Percentiles rank a stretch among this genome's conserved stretches.
Evolutionary conservation across 2,888 invertebrate genomes (phyloP).

Genomic region (Drosophila anomalata): DNA sequence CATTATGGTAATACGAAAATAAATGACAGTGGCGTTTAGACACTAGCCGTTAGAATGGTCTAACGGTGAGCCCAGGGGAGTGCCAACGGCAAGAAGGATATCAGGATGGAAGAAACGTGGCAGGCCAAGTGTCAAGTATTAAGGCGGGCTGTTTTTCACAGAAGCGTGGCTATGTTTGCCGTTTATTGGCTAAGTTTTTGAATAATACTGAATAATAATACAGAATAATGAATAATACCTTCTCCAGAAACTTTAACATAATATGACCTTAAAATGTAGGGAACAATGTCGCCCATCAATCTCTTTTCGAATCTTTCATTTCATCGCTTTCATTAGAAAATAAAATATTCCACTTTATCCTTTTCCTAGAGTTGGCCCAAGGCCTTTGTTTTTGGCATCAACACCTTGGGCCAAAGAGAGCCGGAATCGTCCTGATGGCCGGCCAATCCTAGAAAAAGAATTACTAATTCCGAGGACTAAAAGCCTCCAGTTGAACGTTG

Average conservation of each 20-base stretch:
- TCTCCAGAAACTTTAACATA: no score
- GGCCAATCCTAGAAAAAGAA: slow-evolving; percentile 16
- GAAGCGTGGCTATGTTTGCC: not conserved
- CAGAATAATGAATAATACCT: not conserved
- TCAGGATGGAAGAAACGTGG: slow-evolving; percentile 3
- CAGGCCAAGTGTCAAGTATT: slow-evolving; percentile 26
- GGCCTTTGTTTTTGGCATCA: slow-evolving; percentile 52
- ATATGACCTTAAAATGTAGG: not conserved
- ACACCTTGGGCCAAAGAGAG: slow-evolving; percentile 23
- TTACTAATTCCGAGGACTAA: slow-evolving; percentile 51
- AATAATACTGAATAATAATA: not conserved
- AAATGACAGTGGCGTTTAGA: slow-evolving; percentile 80
- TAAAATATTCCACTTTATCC: slow-evolving; percentile 69
- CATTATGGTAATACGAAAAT: slow-evolving; percentile 82
- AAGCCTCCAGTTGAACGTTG: slow-evolving; percentile 31
- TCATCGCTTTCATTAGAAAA: slow-evolving; percentile 58
- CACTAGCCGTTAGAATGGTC: slow-evolving; percentile 67
- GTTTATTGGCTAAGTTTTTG: slow-evolving; percentile 17
- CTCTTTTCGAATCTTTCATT: slow-evolving; percentile 56
- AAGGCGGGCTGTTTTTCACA: not conserved
- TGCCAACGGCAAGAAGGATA: not conserved
- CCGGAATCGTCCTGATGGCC: slow-evolving; percentile 9
- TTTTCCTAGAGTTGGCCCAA: slow-evolving; percentile 32
- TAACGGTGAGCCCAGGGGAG: slow-evolving; percentile 29
- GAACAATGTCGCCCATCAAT: not conserved